Evolutionary conservation across 2,888 invertebrate species (phyloP).

Genomic region (Hedychridium roseum): DNA sequence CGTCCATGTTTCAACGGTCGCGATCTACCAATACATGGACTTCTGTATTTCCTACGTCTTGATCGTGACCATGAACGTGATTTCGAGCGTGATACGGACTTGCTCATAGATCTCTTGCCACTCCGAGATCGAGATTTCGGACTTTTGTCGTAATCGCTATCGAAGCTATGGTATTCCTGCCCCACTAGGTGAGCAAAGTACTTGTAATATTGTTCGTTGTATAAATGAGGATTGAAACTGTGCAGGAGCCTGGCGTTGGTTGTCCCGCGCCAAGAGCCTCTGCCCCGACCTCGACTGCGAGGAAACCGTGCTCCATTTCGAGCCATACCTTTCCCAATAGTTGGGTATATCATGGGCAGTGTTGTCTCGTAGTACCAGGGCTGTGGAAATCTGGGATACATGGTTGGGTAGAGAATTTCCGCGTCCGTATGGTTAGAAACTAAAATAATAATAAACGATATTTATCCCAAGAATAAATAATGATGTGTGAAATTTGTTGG

Average conservation of each 20-base stretch:
- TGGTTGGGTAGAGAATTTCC: conserved; percentile 38
- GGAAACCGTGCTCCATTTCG: conserved; percentile 44
- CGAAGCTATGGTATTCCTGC: conserved; percentile 67
- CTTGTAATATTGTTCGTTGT: conserved; percentile 66
- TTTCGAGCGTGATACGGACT: conserved; percentile 36
- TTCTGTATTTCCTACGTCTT: conserved; percentile 36
- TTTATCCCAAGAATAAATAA: not conserved
- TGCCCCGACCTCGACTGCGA: conserved; percentile 44
- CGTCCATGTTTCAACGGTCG: conserved; percentile 26
- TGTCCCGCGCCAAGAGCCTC: conserved; percentile 40
- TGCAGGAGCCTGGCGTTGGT: too few species aligned
- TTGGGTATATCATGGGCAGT: conserved; percentile 47
- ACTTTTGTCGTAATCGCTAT: conserved; percentile 54
- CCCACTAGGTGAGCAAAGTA: conserved; percentile 71
- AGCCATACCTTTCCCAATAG: conserved; percentile 39
- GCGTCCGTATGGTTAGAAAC: conserved; percentile 28
- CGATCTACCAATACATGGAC: conserved; percentile 29
- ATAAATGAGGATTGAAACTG: conserved; percentile 57
- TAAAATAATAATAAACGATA: conserved; percentile 1
- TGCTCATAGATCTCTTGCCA: conserved; percentile 31
- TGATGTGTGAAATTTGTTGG: not conserved
- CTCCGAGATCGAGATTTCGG: conserved; percentile 47
- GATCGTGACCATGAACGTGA: conserved; percentile 35
- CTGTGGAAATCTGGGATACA: conserved; percentile 51
- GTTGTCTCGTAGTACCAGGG: conserved; percentile 56